Evolutionary conservation across 2,888 invertebrate genomes (phyloP).

Genomic region (Hemicrepidius hirtus): DNA sequence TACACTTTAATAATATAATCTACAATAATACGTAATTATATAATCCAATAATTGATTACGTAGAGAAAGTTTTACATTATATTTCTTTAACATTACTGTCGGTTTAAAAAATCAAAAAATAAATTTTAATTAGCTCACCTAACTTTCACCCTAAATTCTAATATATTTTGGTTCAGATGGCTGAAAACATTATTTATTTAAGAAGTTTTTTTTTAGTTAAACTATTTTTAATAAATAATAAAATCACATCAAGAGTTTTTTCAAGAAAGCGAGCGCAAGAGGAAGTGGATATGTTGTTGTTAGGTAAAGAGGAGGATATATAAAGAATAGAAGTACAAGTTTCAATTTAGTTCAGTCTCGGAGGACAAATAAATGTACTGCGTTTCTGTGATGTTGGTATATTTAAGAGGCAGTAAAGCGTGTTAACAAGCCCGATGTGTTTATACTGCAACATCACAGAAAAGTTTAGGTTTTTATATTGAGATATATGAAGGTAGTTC

Average conservation of each 20-base stretch:
- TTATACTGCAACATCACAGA: conserved; percentile 31
- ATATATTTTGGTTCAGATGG: conserved; percentile 14
- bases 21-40: conserved; percentile 31
- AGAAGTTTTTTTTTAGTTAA: background rate
- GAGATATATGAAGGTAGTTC: conserved; percentile 39
- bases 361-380: conserved; percentile 24
- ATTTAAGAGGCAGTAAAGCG: conserved; percentile 23
- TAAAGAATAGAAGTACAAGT: conserved; percentile 24
- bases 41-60: conserved; percentile 35
- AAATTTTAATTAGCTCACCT: background rate
- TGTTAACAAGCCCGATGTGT: conserved; percentile 15
- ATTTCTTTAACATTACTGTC: conserved; percentile 15
- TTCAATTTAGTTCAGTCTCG: conserved; percentile 32
- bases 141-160: conserved; percentile 11
- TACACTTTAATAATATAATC: conserved; percentile 35
- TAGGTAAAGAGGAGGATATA: conserved; percentile 8
- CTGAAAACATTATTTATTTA: background rate
- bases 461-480: conserved; percentile 32
- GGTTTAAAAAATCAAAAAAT: conserved; percentile 14
- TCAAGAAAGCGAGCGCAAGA: conserved; percentile 20
- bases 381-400: conserved; percentile 28
- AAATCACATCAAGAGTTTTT: conserved; percentile 15
- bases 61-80: conserved; percentile 30
- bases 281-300: conserved; percentile 16
- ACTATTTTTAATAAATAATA: conserved; percentile 13